Evolutionary conservation across 2,113 vertebrate species (phyloP).

Genomic region (Elachura formosa): DNA sequence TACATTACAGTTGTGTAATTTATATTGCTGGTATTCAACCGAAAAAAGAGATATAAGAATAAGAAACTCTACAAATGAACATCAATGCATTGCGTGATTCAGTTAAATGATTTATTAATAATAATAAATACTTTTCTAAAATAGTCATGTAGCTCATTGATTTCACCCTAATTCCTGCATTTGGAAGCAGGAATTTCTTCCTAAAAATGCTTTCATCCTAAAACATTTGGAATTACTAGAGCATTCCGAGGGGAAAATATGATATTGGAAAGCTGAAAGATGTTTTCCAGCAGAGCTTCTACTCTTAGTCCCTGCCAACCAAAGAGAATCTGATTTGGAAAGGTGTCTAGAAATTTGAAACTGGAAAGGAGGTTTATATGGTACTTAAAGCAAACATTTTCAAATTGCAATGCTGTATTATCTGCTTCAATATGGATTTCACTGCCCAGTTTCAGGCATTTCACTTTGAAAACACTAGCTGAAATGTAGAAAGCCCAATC

Average conservation of each 20-base stretch:
- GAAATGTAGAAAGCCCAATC: neutral
- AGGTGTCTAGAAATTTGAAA: neutral
- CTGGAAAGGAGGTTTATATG: neutral
- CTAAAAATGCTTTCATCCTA: no score
- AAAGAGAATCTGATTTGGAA: neutral
- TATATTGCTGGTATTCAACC: neutral
- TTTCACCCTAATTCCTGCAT: neutral
- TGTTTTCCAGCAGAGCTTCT: neutral
- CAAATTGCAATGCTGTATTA: neutral
- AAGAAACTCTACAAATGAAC: neutral
- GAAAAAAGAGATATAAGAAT: neutral
- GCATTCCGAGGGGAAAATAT: neutral
- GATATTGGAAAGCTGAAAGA: neutral
- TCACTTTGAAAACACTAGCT: neutral
- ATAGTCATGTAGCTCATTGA: neutral
- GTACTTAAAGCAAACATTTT: neutral
- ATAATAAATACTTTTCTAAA: neutral
- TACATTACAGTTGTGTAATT: neutral
- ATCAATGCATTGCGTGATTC: fast-evolving
- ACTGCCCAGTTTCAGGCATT: neutral
- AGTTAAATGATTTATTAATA: neutral
- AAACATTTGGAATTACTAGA: neutral
- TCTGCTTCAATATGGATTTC: neutral
- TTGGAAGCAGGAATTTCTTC: no score
- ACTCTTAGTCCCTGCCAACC: neutral